These are phyloP conservation scores for Graptemys geographica DNA, from an alignment of 2,797 vertebrate species.

Conservation along the genomic window DNA sequence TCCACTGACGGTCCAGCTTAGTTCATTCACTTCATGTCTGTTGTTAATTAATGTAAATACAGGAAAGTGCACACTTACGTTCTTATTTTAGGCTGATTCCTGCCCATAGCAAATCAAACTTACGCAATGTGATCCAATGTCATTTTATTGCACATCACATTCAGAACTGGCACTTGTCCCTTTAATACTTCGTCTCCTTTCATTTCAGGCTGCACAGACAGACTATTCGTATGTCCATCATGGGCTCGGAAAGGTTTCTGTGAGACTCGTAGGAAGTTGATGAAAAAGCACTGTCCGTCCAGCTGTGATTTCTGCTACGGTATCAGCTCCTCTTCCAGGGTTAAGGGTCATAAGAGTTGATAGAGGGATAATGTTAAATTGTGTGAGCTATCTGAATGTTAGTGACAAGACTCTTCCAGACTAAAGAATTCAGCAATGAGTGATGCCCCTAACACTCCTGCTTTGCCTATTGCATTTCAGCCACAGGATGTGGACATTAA, in stretches of 20 bases:
- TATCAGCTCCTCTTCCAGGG: constrained; percentile 50
- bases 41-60: neutral
- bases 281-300: constrained; percentile 96
- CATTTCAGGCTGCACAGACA: constrained; percentile 91
- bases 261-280: constrained; percentile 87
- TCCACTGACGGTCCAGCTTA: no score
- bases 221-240: constrained; percentile 89
- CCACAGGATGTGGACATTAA: no score
- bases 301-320: constrained; percentile 98
- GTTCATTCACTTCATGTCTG: neutral
- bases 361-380: neutral
- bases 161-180: fast-evolving
- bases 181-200: neutral
- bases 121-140: neutral
- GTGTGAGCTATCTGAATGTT: neutral
- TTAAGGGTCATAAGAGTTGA: neutral
- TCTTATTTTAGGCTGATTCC: fast-evolving
- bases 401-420: neutral
- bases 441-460: neutral
- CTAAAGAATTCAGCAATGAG: neutral
- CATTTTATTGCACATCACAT: neutral
- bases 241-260: constrained; percentile 95
- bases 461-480: neutral
- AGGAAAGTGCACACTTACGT: fast-evolving
- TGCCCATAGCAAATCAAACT: fast-evolving